Evolutionary conservation across 2,888 invertebrate species (phyloP).

Genomic region (Hecatera dysodea): DNA sequence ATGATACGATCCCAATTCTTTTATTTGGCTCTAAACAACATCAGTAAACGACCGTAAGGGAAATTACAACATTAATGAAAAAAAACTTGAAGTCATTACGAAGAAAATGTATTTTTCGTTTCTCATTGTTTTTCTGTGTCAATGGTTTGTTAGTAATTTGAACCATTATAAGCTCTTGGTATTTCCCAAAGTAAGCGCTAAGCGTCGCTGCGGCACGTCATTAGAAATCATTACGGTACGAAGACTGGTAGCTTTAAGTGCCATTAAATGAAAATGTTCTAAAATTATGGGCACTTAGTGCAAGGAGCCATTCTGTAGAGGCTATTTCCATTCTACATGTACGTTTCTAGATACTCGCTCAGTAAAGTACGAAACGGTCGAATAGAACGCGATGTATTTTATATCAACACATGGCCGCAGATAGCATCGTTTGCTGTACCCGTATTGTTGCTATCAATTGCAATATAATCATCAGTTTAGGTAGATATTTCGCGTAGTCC

Average conservation of each 20-base stretch:
- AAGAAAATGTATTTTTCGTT: slow-evolving; percentile 53
- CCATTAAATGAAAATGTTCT: slow-evolving; percentile 76
- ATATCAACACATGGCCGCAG: slow-evolving; percentile 47
- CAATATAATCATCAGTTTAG: slow-evolving; percentile 56
- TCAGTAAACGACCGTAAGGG: slow-evolving; percentile 33
- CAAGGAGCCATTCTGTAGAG: slow-evolving; percentile 70
- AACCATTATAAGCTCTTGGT: slow-evolving; percentile 62
- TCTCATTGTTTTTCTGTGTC: slow-evolving; percentile 59
- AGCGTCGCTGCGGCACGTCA: slow-evolving; percentile 63
- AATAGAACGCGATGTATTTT: slow-evolving; percentile 52
- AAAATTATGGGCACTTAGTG: slow-evolving; percentile 75
- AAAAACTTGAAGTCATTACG: slow-evolving; percentile 52
- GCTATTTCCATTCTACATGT: slow-evolving; percentile 67
- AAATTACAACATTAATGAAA: slow-evolving; percentile 56
- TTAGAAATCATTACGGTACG: slow-evolving; percentile 74
- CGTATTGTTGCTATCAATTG: slow-evolving; percentile 58
- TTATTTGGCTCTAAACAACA: slow-evolving; percentile 30
- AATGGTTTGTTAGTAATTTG: slow-evolving; percentile 69
- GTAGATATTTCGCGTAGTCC: slow-evolving; percentile 49
- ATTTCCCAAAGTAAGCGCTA: slow-evolving; percentile 63
- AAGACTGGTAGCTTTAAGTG: slow-evolving; percentile 72
- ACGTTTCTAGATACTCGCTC: slow-evolving; percentile 30
- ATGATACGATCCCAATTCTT: slow-evolving; percentile 29
- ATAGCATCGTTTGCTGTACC: slow-evolving; percentile 57
- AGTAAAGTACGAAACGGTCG: slow-evolving; percentile 32